A percentile compares a stretch with the other conserved stretches of the same genome.
phyloP scores from a whole-genome alignment of 2,888 invertebrate species.

The Cybosia mesomella region DNA sequence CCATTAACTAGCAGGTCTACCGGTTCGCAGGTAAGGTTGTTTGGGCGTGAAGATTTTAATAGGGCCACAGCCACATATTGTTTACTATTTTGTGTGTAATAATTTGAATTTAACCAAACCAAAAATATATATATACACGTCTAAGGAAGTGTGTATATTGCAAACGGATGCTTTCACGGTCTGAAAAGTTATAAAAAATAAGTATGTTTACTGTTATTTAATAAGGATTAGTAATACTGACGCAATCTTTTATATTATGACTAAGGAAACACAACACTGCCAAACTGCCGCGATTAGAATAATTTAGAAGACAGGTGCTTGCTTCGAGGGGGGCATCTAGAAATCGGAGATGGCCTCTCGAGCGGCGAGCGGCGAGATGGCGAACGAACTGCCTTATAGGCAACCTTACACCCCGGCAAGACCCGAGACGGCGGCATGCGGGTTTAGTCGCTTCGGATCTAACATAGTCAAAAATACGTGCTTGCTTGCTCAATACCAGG shows the following conservation, averaged over 20 bases:
- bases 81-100: neutral
- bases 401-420: too few species aligned
- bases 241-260: slow-evolving; percentile 1
- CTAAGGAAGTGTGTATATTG: neutral
- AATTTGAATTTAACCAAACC: neutral
- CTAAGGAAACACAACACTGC: neutral
- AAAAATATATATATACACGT: neutral
- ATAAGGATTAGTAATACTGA: neutral
- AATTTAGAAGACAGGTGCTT: neutral
- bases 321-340: too few species aligned
- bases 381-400: too few species aligned
- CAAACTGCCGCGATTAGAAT: neutral
- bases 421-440: too few species aligned
- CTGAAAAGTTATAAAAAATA: neutral
- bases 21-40: too few species aligned
- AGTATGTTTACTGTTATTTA: neutral
- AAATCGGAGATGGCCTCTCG: too few species aligned
- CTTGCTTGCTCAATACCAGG: too few species aligned
- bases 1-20: too few species aligned
- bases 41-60: too few species aligned
- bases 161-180: slow-evolving; percentile 1
- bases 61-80: neutral
- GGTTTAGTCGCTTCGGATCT: too few species aligned
- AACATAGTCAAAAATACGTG: too few species aligned
- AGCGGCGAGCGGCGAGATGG: too few species aligned